Evolutionary conservation across 2,888 invertebrate species (phyloP).

Genomic region (Chaetoderma sp.): DNA sequence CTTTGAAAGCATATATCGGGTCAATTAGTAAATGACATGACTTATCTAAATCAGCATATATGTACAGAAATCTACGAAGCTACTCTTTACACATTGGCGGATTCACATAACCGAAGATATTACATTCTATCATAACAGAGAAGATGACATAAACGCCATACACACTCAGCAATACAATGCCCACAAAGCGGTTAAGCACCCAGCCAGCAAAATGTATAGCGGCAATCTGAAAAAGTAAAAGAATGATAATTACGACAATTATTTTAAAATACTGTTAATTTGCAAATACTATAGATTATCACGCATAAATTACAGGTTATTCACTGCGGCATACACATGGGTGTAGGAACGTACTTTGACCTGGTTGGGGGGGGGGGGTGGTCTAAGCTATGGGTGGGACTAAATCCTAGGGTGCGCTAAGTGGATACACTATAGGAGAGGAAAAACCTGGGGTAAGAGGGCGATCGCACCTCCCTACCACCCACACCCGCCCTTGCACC

Average conservation of each 20-base stretch:
- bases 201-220: slow-evolving; percentile 61
- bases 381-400: too few species aligned
- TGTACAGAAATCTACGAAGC: too few species aligned
- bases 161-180: slow-evolving; percentile 56
- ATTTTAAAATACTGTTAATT: not conserved
- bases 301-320: not conserved
- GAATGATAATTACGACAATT: not conserved
- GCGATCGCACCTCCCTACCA: slow-evolving; percentile 51
- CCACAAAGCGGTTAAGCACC: slow-evolving; percentile 58
- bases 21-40: too few species aligned
- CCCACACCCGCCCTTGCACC: not conserved
- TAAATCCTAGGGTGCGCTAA: too few species aligned
- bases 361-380: too few species aligned
- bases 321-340: not conserved
- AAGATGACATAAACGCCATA: slow-evolving; percentile 66
- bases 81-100: slow-evolving; percentile 64
- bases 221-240: slow-evolving; percentile 50
- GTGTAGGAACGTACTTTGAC: not conserved
- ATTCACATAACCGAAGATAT: slow-evolving; percentile 68
- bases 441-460: slow-evolving; percentile 57
- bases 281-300: not conserved
- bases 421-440: too few species aligned
- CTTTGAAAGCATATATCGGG: too few species aligned
- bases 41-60: too few species aligned
- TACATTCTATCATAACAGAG: slow-evolving; percentile 67